Base-by-base conservation (phyloP, 92 coral and sea anemone species). In the Pocillopora meandrina region DNA sequence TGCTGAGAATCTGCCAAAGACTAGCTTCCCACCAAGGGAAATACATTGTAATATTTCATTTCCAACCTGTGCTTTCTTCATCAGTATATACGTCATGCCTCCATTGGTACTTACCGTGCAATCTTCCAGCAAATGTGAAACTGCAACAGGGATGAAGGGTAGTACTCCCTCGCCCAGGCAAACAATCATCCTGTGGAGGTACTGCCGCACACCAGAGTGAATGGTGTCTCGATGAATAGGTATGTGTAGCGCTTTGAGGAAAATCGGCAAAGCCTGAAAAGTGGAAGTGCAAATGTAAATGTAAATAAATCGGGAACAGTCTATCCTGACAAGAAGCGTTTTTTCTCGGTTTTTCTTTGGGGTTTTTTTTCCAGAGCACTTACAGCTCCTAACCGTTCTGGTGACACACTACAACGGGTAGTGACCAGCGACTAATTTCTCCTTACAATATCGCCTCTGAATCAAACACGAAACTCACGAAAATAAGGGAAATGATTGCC, bases 201-300 rank as follows among this genome's bases (percentile, higher is more conserved):
- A 96, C 80, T 96, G 99, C 6, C 99, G 89, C 77, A 96, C 95
- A 2, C 99, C 99, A 72, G 98, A 95, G 87, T 96, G 99, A 31
- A 96, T 94, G 59, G 91, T 87, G 68, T 96, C 99, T 11, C 98
- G 93, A 69, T 96, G 98, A 34, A 96, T 78, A 70, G 97, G 99
- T 18, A 92, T 90, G 0, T 93, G 94, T 42, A 96, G 77, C 26
- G 98, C 99, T 19, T 93, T 86, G 71, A 96, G 89, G 79, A 96
- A 96, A 35, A 96, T 89, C n/a, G 95, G 97, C 64, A 96, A 86
- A 14, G 99, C 99, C 99, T 96, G 58, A 34, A 78, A 77, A 65
- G 16, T 34, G 74, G 33, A 70, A 34, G 56, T 17, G 33, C 6
- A 64, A 64, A 10, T 20, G 31, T n/a, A 15, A n/a, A 10, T 3